Conservation (phyloP, 2,113 vertebrate genomes). For the Leucopsar rothschildi region DNA sequence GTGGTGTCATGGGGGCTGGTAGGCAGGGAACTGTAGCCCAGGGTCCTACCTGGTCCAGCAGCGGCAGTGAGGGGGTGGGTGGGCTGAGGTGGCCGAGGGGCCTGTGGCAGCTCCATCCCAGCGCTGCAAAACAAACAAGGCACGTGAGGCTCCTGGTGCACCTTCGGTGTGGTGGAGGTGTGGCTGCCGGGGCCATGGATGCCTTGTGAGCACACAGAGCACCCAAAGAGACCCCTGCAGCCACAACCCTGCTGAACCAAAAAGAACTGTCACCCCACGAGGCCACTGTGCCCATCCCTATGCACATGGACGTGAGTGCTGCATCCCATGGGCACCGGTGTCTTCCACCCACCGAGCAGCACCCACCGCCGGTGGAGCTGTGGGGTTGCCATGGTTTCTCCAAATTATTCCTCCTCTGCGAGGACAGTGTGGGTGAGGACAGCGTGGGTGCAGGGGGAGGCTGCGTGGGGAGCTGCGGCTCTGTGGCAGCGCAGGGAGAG, state of each 20-base stretch:
- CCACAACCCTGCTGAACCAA: background rate
- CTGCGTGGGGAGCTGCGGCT: background rate
- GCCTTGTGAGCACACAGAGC: background rate
- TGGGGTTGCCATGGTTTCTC: conserved; percentile 64
- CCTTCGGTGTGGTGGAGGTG: accelerated
- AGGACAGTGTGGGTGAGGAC: background rate
- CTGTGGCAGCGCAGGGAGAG: accelerated
- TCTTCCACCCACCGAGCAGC: background rate
- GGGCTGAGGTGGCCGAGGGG: background rate
- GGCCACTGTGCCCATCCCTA: background rate
- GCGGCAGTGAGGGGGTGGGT: background rate
- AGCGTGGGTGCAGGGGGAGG: background rate
- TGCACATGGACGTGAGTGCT: background rate
- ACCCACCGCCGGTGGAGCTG: background rate
- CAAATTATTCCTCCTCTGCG: background rate
- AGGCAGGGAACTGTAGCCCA: background rate
- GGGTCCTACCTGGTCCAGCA: conserved; percentile 40
- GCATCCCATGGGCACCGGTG: background rate
- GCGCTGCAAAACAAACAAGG: conserved; percentile 7
- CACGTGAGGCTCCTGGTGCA: background rate
- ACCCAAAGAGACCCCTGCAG: background rate
- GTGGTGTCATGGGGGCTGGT: accelerated
- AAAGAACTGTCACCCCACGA: accelerated
- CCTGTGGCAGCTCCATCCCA: background rate
- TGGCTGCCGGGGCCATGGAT: accelerated